Evolutionary conservation across 2,797 vertebrate genomes (phyloP), one percentile per base, ranked within the genome.

Genomic region (Euthynnus affinis): DNA sequence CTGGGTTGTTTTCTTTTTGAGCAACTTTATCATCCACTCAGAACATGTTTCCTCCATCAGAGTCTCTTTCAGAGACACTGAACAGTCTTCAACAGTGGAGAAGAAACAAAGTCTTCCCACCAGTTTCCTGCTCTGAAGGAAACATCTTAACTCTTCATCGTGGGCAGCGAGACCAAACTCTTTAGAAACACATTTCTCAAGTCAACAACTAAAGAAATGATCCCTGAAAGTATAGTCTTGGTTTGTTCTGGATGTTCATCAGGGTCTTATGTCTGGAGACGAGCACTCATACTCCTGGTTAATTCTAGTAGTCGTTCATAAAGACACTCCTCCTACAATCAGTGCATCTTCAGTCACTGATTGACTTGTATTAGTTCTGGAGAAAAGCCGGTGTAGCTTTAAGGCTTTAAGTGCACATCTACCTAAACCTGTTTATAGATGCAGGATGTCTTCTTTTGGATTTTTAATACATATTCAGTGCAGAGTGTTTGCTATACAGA

Each of bases 121-220:
- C 74, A 72, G 55, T 17, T 78, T 78, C 56, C 20, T 63, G 64
- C 64, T 68, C 64, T 51, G 64, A 62, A 70, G 13, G 44, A 75
- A 69, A 63, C 71, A 80, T 64, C 51, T 40, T 14, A 34, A 32
- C 65, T 46, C 74, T 42, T 69, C 66, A 69, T 57, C 51, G n/a
- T 53, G 40, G 55, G 12, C 32, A 75, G 66, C 22, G 22, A 64
- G 58, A 69, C 71, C 64, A 44, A 27, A 72, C 56, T 60, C 25
- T 68, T 5, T 57, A 51, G 52, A 65, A 60, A 65, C 65, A 74
- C 70, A 61, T 71, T 66, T 25, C 66, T 65, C 60, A 52, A 71
- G 34, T 65, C n/a, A 48, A 7, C 4, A 76, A 68, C 53, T 69
- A 48, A 37, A 48, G 61, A 70, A 67, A 74, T 55, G 59, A 71